Percentiles rank a stretch among this genome's conserved stretches.
Evolutionary conservation across 2,113 vertebrate species (phyloP).

Genomic region (Camelus dromedarius): DNA sequence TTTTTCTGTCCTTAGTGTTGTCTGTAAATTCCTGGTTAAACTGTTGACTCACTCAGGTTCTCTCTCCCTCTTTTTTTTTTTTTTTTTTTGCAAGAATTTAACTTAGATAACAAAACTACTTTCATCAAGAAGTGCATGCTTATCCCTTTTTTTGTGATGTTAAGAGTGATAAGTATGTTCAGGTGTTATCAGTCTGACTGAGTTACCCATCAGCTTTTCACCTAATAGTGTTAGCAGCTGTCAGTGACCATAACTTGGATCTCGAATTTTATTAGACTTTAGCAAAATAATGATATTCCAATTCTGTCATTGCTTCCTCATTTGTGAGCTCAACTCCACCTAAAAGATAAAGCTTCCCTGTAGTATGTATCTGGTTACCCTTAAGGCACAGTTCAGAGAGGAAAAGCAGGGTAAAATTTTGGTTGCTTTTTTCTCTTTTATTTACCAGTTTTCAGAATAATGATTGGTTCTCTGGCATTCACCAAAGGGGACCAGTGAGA

Average conservation of each 20-base stretch:
- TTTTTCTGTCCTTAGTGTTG: neutral
- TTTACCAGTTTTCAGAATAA: slow-evolving; percentile 43
- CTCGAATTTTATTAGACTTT: neutral
- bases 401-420: neutral
- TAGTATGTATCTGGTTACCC: neutral
- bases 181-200: neutral
- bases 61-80: neutral
- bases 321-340: neutral
- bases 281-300: neutral
- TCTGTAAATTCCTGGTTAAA: neutral
- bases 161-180: neutral
- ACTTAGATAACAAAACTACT: neutral
- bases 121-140: neutral
- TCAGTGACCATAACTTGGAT: neutral
- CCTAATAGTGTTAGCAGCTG: neutral
- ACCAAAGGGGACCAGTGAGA: neutral
- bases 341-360: neutral
- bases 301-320: neutral
- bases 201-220: neutral
- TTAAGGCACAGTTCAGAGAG: neutral
- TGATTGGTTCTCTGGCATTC: neutral
- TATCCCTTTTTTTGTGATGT: neutral
- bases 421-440: neutral
- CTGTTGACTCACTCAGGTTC: neutral
- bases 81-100: neutral